Percentiles rank a stretch among this genome's conserved stretches.
Conservation (phyloP, 2,113 vertebrate species). For the Polypterus bichir region DNA sequence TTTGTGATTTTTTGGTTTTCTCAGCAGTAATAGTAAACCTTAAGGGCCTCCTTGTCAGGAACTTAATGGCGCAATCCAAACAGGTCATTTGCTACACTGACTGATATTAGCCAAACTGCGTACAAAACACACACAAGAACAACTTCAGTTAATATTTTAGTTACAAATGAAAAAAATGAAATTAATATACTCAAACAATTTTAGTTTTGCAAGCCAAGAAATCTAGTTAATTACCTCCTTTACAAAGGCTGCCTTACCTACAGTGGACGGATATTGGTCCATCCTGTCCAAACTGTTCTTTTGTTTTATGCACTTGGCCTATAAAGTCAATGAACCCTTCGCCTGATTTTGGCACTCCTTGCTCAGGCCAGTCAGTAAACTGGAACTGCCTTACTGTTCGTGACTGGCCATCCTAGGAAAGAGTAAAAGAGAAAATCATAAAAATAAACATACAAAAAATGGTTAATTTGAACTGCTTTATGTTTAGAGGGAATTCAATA, state of each 20-base stretch:
- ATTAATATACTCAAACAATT: too few relatives aligned
- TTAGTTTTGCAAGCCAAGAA: too few relatives aligned
- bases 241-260: slow-evolving; percentile 60
- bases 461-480: too few relatives aligned
- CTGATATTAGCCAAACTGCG: too few relatives aligned
- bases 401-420: slow-evolving; percentile 83
- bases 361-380: slow-evolving; percentile 98
- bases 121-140: too few relatives aligned
- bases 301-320: slow-evolving; percentile 98
- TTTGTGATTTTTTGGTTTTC: slow-evolving; percentile 3
- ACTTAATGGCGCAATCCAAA: slow-evolving; percentile 12
- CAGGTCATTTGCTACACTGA: neutral
- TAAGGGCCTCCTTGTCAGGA: slow-evolving; percentile 2
- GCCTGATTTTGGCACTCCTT: slow-evolving; percentile 97
- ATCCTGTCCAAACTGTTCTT: slow-evolving; percentile 97
- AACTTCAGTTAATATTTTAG: too few relatives aligned
- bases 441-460: neutral
- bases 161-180: too few relatives aligned
- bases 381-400: slow-evolving; percentile 96
- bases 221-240: neutral
- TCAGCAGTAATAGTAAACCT: neutral
- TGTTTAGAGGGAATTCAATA: too few relatives aligned
- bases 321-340: slow-evolving; percentile 99
- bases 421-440: slow-evolving; percentile 17
- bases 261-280: slow-evolving; percentile 98